These are phyloP conservation scores for Cepaea nemoralis DNA, from an alignment of 1,140 invertebrate species.

Conservation along the genomic window DNA sequence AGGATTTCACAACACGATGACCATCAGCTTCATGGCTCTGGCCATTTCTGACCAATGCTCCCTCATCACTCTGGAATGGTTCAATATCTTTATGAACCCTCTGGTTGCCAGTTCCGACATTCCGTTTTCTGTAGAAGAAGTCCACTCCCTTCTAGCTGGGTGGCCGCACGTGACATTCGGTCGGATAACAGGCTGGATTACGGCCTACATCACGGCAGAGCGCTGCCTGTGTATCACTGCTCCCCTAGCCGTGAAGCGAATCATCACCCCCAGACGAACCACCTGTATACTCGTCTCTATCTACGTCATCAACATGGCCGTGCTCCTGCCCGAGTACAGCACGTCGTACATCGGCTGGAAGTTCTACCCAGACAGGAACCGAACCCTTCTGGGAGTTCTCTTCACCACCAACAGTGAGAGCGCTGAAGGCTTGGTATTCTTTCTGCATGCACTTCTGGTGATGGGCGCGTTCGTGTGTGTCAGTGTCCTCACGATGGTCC, in stretches of 20 bases:
- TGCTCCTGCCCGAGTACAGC: not conserved
- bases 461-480: not conserved
- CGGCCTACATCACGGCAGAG: slow-evolving; percentile 17
- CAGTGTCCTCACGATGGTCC: not conserved
- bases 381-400: slow-evolving; percentile 10
- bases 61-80: not conserved
- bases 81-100: slow-evolving; percentile 14
- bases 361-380: slow-evolving; percentile 17
- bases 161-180: not conserved
- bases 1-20: slow-evolving; percentile 5
- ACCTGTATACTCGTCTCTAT: not conserved
- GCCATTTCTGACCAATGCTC: slow-evolving; percentile 13
- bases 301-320: not conserved
- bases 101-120: not conserved
- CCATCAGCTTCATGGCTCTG: slow-evolving; percentile 2
- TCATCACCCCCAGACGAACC: slow-evolving; percentile 11
- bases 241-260: not conserved
- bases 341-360: slow-evolving; percentile 19
- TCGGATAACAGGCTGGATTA: slow-evolving; percentile 22
- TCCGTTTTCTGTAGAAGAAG: not conserved
- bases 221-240: slow-evolving; percentile 6
- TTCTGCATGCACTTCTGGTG: not conserved
- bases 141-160: not conserved
- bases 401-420: not conserved
- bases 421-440: not conserved